Evolutionary conservation across 2,113 vertebrate species (phyloP).

Genomic region (Spermophilus dauricus): DNA sequence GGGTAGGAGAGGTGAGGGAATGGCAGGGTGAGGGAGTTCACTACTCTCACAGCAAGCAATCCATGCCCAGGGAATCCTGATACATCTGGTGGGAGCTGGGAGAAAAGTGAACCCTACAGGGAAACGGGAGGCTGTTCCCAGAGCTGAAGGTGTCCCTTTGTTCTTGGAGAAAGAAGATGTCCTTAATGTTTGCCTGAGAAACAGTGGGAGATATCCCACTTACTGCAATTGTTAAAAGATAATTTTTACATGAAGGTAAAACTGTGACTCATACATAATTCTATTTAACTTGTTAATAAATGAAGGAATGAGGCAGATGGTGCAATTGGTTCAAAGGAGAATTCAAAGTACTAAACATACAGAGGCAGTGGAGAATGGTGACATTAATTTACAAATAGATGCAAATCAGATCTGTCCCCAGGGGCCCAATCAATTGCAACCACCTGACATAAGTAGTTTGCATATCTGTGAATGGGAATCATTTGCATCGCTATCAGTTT

Average conservation of each 20-base stretch:
- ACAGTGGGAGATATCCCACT: neutral
- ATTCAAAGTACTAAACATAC: neutral
- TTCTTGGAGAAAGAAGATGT: neutral
- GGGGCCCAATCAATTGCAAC: too few relatives aligned
- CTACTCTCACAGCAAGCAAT: rapidly evolving
- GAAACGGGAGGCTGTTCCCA: neutral
- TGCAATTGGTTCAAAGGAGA: neutral
- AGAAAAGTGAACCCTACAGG: neutral
- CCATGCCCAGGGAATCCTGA: too few relatives aligned
- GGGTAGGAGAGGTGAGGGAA: neutral
- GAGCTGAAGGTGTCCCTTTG: neutral
- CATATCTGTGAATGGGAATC: neutral
- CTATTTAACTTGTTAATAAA: neutral
- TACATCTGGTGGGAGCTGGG: neutral
- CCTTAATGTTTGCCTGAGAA: neutral
- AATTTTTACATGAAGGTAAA: neutral
- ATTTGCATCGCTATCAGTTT: neutral
- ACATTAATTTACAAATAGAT: neutral
- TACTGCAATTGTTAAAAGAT: neutral
- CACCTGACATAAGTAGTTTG: neutral
- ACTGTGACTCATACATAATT: neutral
- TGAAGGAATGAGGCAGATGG: neutral
- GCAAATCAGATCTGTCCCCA: neutral
- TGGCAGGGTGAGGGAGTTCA: neutral
- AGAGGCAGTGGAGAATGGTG: neutral